phyloP scores from a whole-genome alignment of 2,888 invertebrate genomes.

The Oligia fasciuncula region DNA sequence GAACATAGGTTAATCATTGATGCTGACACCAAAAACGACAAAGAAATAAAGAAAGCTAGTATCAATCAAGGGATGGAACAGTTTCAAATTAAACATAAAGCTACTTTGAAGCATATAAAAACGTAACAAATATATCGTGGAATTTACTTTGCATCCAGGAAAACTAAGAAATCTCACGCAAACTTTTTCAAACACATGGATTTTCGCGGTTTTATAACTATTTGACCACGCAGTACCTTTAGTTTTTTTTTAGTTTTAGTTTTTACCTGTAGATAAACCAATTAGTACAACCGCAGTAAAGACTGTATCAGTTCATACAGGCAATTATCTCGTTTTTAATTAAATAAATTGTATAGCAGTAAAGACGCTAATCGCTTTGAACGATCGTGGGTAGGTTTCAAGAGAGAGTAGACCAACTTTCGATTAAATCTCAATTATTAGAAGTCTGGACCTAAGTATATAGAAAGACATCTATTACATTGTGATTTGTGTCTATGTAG shows the following conservation, averaged over 20 bases:
- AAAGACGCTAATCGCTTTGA: conserved; percentile 42
- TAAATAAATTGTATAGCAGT: conserved; percentile 49
- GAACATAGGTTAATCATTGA: not conserved
- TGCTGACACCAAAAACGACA: not conserved
- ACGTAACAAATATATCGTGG: not conserved
- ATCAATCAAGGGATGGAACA: not conserved
- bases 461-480: not conserved
- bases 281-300: conserved; percentile 10
- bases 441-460: conserved; percentile 19
- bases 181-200: not conserved
- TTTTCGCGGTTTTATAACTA: conserved; percentile 9
- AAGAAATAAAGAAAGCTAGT: not conserved
- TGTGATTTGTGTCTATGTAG: not conserved
- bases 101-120: not conserved
- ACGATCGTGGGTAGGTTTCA: conserved; percentile 52
- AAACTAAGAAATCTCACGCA: not conserved
- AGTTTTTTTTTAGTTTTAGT: too few relatives aligned
- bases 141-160: conserved; percentile 4
- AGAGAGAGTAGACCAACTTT: conserved; percentile 54
- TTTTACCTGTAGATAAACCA: conserved; percentile 32
- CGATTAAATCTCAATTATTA: conserved; percentile 50
- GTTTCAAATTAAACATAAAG: not conserved
- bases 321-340: conserved; percentile 44
- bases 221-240: conserved; percentile 22
- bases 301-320: conserved; percentile 10